Base-by-base conservation (phyloP, 2,888 invertebrate species). In the Calameuta filiformis region DNA sequence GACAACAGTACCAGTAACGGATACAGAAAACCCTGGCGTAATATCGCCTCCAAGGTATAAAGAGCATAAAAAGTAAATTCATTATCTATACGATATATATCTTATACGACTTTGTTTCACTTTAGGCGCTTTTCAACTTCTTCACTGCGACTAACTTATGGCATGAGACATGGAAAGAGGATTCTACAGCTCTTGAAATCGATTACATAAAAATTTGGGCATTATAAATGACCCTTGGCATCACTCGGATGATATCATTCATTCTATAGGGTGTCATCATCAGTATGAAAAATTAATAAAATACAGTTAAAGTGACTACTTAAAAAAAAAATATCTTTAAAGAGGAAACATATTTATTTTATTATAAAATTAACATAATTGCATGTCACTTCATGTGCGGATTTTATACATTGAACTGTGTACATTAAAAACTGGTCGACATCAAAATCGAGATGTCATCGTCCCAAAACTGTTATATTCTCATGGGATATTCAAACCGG, bases 21-120 rank as follows among this genome's bases (percentile, higher is more conserved):
- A 0, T 85, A 86, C n/a, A 77, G 87, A 0, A 98, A 97, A 89
- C 97, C 97, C 0, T 98, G 97, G 97, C 90, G 82, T 12, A 97
- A 97, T 88, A 89, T 89, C 1, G 94, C 94, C n/a, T 93, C 95
- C 0, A 94, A 94, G 86, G 95, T 91, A 82, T 12, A 12, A 12
- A 73, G 40, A 56, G 35, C 33, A 76, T 68, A 30, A 76, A 56
- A 12, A 75, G 11, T 12, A 31, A 69, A 34, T 73, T 71, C 35
- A 34, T 11, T 73, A 79, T 68, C 9, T 35, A 37, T 77, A 40
- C 15, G 40, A 40, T 40, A 35, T 76, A 12, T 12, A 15, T 56
- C 23, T 6, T 69, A 34, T 76, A 69, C 75, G 34, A 77, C 30
- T 40, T 30, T 35, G 69, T 33, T 77, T 15, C 4, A 34, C 80